phyloP scores from a whole-genome alignment of 2,888 invertebrate genomes.

The Macaria liturata region DNA sequence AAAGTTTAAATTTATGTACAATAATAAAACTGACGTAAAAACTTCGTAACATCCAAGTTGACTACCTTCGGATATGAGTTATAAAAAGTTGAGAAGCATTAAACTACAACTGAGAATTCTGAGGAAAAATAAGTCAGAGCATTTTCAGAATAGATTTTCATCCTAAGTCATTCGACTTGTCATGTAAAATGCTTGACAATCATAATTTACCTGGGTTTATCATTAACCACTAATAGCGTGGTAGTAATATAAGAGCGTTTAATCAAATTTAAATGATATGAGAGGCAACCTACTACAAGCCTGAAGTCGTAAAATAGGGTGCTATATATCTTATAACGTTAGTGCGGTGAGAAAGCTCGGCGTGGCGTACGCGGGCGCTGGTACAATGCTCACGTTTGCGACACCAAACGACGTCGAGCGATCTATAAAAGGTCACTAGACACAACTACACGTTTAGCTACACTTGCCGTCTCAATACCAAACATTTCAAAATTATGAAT shows the following conservation, averaged over 20 bases:
- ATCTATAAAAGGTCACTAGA: constrained; percentile 38
- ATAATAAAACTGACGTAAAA: constrained; percentile 41
- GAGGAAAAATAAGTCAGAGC: too few species aligned
- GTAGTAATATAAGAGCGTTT: too few species aligned
- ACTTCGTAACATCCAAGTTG: constrained; percentile 36
- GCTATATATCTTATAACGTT: too few species aligned
- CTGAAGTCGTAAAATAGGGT: too few species aligned
- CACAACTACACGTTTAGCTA: constrained; percentile 28
- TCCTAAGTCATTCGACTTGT: too few species aligned
- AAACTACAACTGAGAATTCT: constrained; percentile 10
- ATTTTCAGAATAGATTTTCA: too few species aligned
- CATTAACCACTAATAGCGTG: too few species aligned
- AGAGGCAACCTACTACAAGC: too few species aligned
- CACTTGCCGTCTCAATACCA: constrained; percentile 42
- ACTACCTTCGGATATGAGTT: constrained; percentile 37
- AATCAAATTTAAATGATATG: too few species aligned
- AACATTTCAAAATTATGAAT: constrained; percentile 39
- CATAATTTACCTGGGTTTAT: too few species aligned
- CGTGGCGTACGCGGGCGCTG: constrained; percentile 33
- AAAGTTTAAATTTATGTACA: constrained; percentile 40
- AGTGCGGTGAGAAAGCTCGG: constrained; percentile 60
- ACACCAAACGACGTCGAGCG: constrained; percentile 53
- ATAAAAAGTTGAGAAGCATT: constrained; percentile 25
- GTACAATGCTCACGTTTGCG: constrained; percentile 62
- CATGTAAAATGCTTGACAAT: too few species aligned